Evolutionary conservation across 2,797 vertebrate species (phyloP), one percentile per base, ranked within the genome.

Genomic region (Helostoma temminkii): DNA sequence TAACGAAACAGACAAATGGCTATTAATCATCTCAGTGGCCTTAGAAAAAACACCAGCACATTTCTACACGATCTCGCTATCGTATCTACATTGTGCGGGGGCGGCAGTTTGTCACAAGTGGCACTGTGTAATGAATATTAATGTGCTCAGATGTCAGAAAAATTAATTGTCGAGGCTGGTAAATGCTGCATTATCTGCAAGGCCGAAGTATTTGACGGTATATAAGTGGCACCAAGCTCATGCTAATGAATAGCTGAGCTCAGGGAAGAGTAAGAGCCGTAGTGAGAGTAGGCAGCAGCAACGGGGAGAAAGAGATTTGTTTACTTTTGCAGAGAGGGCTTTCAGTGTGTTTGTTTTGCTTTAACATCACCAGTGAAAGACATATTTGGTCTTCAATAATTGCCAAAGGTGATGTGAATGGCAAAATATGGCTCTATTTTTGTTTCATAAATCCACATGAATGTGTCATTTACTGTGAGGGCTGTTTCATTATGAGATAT

Each of bases 81-180:
- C 74, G 18, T 32, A 66, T 85, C 78, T 74, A 19, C 64, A 14
- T 74, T 18, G 52, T 22, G 76, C 30, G 62, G 78, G 66, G 83
- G 85, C 9, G 74, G 86, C 71, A 67, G 67, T 89, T 93, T 90
- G 89, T 91, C 90, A 88, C 62, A 87, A 91, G 86, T 88, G 84
- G 71, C 81, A 66, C 86, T 81, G 85, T 83, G 62, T 94, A 94
- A 94, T 95, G 92, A 96, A 96, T 96, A 95, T 95, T 95, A 96
- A 97, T 95, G 92, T 46, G 86, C 82, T 89, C 85, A 91, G 82
- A 84, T 49, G 1, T 94, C 94, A 95, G 92, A 91, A 82, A 93
- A 95, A 94, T 92, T 94, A 96, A 96, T 95, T 94, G 93, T 78
- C 86, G 81, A 93, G 92, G 89, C 77, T 91, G 89, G 80, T 89